Base-by-base conservation (phyloP, 2,888 invertebrate genomes). In the Plebejus argus region DNA sequence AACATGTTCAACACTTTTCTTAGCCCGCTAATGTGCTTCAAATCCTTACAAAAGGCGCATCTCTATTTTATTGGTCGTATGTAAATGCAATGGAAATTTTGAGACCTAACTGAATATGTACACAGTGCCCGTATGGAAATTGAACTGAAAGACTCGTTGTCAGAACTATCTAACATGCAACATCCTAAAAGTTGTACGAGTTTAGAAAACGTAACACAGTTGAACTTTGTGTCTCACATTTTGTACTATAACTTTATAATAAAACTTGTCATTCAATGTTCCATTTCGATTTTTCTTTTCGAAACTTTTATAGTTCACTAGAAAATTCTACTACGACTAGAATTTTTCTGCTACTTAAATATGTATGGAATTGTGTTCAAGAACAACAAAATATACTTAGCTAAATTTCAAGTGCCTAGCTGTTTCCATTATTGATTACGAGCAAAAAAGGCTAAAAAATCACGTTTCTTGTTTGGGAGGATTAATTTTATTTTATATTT, bases 111-210 rank as follows among this genome's bases (percentile, higher is more conserved):
- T 66, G 66, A 66, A 66, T 66, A 66, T 66, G 28, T 66, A 66
- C 33, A 66, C 18, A 66, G 28, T 66, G 15, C 66, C 66, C 66
- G 28, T 66, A 66, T 33, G 66, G 66, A 66, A 66, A 66, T 66
- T 28, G 66, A 66, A 66, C 66, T 33, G 28, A 66, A 66, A 66
- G 66, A 66, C 66, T 33, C 72, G 45, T 72, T 72, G 72, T 72
- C 49, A 74, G 39, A 74, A 74, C 74, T 74, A 53, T 74, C 23
- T 74, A 74, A 74, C 74, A 74, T 23, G 53, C 18, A 49, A 74
- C 74, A 18, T 49, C 74, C 74, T 28, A 53, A 74, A 74, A 74
- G 53, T 74, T 74, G 23, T 23, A 53, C 49, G 45, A 74, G 74
- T 28, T 23, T 18, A 53, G 45, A 74, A 53, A 74, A 74, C 18